Percentiles rank a stretch among this genome's conserved stretches.
Conservation (phyloP, 1,140 invertebrate species). For the Galleria mellonella region DNA sequence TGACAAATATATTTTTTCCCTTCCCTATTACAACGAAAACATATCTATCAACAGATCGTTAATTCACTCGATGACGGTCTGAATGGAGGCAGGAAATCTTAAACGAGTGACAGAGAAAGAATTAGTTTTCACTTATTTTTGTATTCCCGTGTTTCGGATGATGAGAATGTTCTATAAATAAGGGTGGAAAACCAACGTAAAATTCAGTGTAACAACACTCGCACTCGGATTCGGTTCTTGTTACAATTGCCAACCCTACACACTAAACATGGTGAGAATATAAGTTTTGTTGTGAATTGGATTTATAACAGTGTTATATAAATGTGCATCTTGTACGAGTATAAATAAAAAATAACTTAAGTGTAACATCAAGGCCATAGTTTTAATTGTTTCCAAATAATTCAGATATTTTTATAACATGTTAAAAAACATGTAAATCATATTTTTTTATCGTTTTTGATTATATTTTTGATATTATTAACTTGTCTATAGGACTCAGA, state of each 20-base stretch:
- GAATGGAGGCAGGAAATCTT: background rate
- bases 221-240: slow-evolving; percentile 70
- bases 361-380: too few relatives aligned
- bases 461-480: too few relatives aligned
- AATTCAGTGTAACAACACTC: slow-evolving; percentile 70
- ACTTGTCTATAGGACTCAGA: slow-evolving; percentile 75
- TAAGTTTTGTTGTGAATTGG: background rate
- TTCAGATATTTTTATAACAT: too few relatives aligned
- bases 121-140: slow-evolving; percentile 64
- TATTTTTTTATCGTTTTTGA: too few relatives aligned
- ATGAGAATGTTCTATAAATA: slow-evolving; percentile 67
- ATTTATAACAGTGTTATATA: background rate
- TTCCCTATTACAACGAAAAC: background rate
- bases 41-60: slow-evolving; percentile 1
- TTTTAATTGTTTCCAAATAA: too few relatives aligned
- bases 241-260: slow-evolving; percentile 52
- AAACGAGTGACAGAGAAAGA: slow-evolving; percentile 32
- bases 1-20: too few relatives aligned
- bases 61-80: background rate
- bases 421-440: too few relatives aligned
- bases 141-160: slow-evolving; percentile 42
- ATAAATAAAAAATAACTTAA: too few relatives aligned
- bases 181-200: slow-evolving; percentile 49
- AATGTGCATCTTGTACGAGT: background rate
- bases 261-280: slow-evolving; percentile 58